Evolutionary conservation across 2,797 vertebrate species (phyloP).

Genomic region (Kryptolebias ocellatus): DNA sequence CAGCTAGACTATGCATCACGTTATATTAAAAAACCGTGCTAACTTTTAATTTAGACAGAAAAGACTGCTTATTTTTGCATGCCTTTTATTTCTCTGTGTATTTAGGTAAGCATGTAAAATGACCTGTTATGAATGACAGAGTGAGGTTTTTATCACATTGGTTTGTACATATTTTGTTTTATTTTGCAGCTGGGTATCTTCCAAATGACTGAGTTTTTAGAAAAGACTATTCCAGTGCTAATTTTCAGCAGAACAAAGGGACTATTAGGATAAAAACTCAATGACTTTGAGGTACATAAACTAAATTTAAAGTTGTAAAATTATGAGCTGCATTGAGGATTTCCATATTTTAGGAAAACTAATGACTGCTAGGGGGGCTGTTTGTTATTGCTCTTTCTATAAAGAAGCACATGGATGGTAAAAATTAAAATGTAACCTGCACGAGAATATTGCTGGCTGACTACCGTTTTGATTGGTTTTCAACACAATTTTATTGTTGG

Average conservation of each 20-base stretch:
- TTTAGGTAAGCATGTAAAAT: slow-evolving; percentile 25
- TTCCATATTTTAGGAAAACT: not conserved
- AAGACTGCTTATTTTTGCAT: slow-evolving; percentile 20
- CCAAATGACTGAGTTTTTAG: slow-evolving; percentile 9
- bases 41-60: slow-evolving; percentile 22
- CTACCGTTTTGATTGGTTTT: slow-evolving; percentile 38
- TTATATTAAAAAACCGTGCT: slow-evolving; percentile 59
- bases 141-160: slow-evolving; percentile 14
- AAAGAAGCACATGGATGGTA: slow-evolving; percentile 6
- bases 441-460: slow-evolving; percentile 21
- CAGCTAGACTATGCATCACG: slow-evolving; percentile 68
- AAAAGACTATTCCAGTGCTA: not conserved
- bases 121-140: not conserved
- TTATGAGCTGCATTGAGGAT: not conserved
- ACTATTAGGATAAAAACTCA: not conserved
- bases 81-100: slow-evolving; percentile 14
- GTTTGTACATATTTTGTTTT: slow-evolving; percentile 15
- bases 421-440: not conserved
- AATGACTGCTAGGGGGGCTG: not conserved
- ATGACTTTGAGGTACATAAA: not conserved
- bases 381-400: slow-evolving; percentile 7
- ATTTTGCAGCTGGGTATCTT: slow-evolving; percentile 7
- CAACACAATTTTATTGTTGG: slow-evolving; percentile 40
- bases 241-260: not conserved
- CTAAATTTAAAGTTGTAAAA: not conserved